These are phyloP conservation scores for Poecilia latipinna DNA, from an alignment of 2,113 vertebrate genomes.

Conservation along the genomic window DNA sequence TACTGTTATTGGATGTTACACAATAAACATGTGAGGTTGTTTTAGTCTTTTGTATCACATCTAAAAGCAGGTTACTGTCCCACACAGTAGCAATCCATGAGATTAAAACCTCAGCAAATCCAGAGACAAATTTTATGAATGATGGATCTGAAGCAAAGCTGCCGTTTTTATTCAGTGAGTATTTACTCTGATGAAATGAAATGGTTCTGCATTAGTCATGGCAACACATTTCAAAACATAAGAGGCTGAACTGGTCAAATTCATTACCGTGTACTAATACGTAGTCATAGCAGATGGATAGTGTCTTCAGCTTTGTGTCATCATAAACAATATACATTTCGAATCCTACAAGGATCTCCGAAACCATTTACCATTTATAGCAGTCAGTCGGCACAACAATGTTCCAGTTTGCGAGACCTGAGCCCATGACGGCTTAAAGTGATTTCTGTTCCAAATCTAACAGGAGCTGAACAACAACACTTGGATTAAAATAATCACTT, in stretches of 20 bases:
- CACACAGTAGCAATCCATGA: background rate
- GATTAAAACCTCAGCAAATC: background rate
- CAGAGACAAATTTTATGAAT: background rate
- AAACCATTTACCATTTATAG: too few species aligned
- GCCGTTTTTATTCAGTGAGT: background rate
- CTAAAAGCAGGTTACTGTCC: background rate
- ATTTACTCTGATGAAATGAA: background rate
- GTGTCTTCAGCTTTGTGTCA: too few species aligned
- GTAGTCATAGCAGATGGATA: too few species aligned
- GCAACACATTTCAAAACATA: background rate
- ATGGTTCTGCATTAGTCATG: background rate
- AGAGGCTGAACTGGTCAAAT: background rate
- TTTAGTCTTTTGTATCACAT: background rate
- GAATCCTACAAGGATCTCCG: too few species aligned
- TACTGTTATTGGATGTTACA: too few species aligned
- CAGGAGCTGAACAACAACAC: background rate
- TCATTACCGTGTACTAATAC: too few species aligned
- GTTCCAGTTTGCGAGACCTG: too few species aligned
- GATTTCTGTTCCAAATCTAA: background rate
- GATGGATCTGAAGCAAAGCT: background rate
- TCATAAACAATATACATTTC: too few species aligned
- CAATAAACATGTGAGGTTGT: background rate
- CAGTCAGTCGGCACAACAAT: too few species aligned
- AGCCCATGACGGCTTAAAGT: background rate
- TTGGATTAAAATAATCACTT: background rate